phyloP scores from a whole-genome alignment of 2,888 invertebrate genomes.

The Ophion ellenae region DNA sequence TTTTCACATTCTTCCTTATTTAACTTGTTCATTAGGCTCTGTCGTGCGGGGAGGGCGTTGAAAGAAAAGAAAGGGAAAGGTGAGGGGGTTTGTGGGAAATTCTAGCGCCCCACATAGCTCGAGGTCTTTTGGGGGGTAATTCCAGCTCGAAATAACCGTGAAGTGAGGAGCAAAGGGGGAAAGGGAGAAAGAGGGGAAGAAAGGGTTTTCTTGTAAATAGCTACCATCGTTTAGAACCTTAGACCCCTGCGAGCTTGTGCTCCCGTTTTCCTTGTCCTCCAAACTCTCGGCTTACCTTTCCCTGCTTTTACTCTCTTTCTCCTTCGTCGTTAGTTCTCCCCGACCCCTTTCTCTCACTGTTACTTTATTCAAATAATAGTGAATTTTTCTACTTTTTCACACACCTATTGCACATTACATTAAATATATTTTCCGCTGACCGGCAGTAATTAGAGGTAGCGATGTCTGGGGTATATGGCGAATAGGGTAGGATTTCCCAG shows the following conservation, averaged over 20 bases:
- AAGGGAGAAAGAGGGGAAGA: conserved; percentile 16
- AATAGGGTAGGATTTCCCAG: no score
- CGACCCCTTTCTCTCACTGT: background rate
- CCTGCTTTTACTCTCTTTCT: conserved; percentile 1
- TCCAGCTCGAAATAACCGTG: conserved; percentile 45
- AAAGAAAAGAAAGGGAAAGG: conserved; percentile 4
- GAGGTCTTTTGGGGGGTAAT: conserved; percentile 38
- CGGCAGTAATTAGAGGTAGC: no score
- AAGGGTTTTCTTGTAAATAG: conserved; percentile 59
- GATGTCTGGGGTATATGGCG: no score
- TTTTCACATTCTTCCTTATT: conserved; percentile 11
- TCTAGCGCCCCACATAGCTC: conserved; percentile 31
- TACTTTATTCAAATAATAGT: no score
- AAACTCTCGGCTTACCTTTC: background rate
- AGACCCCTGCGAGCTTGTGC: conserved; percentile 42
- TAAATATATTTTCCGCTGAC: no score
- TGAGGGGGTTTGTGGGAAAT: background rate
- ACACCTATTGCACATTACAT: no score
- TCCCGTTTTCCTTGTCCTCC: conserved; percentile 22
- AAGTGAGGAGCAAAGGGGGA: background rate
- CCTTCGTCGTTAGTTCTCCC: background rate
- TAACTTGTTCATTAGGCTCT: conserved; percentile 40
- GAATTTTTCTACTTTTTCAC: no score
- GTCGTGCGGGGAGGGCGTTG: background rate
- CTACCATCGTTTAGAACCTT: conserved; percentile 53